These are phyloP conservation scores for Platichthys flesus DNA, from an alignment of 2,113 vertebrate species.

Conservation along the genomic window DNA sequence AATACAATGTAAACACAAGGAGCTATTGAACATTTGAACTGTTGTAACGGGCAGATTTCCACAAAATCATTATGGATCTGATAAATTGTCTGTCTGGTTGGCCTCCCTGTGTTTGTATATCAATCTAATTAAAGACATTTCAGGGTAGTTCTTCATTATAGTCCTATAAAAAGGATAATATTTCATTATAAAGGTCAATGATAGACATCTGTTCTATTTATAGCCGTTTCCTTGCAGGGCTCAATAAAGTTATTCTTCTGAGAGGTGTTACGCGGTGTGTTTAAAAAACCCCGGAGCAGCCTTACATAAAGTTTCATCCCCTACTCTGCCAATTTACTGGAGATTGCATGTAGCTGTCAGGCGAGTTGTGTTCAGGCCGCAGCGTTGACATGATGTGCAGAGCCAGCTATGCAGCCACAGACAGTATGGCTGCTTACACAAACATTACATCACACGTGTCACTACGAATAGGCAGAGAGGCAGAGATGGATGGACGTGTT, in stretches of 20 bases:
- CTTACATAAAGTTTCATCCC: conserved; percentile 9
- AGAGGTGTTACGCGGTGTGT: neutral
- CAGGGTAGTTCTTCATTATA: neutral
- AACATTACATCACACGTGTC: conserved; percentile 69
- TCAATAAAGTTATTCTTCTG: neutral
- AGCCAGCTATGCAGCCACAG: conserved; percentile 43
- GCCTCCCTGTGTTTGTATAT: neutral
- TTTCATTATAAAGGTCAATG: neutral
- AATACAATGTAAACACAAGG: too few species aligned
- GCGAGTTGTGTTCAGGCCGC: conserved; percentile 17
- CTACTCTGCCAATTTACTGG: conserved; percentile 24
- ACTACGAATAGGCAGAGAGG: conserved; percentile 26
- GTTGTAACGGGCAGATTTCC: too few species aligned
- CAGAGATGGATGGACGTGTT: conserved; percentile 39
- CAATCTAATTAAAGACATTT: conserved; percentile 2
- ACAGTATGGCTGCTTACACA: conserved; percentile 53
- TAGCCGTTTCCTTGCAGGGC: neutral
- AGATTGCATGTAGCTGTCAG: conserved; percentile 35
- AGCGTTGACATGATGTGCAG: conserved; percentile 16
- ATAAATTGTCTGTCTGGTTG: too few species aligned
- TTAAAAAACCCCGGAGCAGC: neutral
- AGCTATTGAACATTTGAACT: too few species aligned
- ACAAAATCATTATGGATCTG: too few species aligned
- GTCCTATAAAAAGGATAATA: neutral
- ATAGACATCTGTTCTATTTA: conserved; percentile 3